Evolutionary conservation across 92 coral and sea anemone species (phyloP), one percentile per base, ranked within the genome.

Genomic region (Phenganax stokvisi): DNA sequence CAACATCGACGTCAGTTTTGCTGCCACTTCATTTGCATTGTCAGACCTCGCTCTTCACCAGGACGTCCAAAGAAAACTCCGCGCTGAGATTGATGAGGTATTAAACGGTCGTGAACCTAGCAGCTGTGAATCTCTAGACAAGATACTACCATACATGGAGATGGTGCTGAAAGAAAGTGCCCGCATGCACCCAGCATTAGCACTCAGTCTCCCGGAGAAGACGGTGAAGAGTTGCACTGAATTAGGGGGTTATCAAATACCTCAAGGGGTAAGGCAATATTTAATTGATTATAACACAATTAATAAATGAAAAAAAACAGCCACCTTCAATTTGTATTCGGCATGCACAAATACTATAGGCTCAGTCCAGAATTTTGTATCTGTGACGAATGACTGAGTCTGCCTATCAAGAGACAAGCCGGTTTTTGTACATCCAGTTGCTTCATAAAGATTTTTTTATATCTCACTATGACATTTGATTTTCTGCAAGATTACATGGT

Each of bases 101-200:
- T 87, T 92, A 16, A 88, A 78, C 25, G 97, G 93, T 0, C 72
- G 74, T 37, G 93, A 92, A 37, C 93, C 93, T 20, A 85, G 89
- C 75, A 79, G 78, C 7, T 72, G 71, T 75, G 60, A 73, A 65
- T 92, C 90, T 77, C 84, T 92, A 82, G 89, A 87, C 56, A 92
- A 88, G 69, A 87, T 67, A 77, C 70, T 92, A 57, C 93, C 97
- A 67, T 92, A 88, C 78, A 82, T 92, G 97, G 93, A 92, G 81
- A 86, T 85, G 84, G 90, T 92, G 52, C 81, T 92, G 51, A 92
- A 92, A 71, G 97, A 92, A 80, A 92, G 97, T 87, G 90, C 93
- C 75, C 86, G 97, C 73, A 88, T 92, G 93, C 89, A 92, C 76
- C 97, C 97, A 1, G 93, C 93, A 12, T 54, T 92, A 80, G 93